Percentiles rank a stretch among this genome's conserved stretches.
Conservation (phyloP, 2,797 vertebrate genomes). For the Urosaurus nigricauda region DNA sequence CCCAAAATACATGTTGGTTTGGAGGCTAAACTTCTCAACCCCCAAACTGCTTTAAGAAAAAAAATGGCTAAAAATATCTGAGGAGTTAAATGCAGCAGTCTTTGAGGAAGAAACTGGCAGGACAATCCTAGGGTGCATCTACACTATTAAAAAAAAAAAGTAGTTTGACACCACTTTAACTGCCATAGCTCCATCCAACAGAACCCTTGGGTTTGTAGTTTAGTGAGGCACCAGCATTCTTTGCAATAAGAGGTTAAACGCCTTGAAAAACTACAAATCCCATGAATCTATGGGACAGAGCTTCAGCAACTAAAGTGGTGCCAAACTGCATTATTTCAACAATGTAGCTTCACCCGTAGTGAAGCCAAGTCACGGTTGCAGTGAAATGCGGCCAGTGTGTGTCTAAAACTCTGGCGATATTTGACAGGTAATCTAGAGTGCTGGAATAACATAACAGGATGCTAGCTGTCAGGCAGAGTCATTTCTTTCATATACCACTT, state of each 20-base stretch:
- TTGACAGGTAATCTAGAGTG: constrained; percentile 19
- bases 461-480: background rate
- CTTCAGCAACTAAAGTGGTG: too few relatives aligned
- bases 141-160: too few relatives aligned
- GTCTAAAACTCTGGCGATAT: background rate
- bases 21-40: too few relatives aligned
- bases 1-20: background rate
- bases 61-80: background rate
- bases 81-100: background rate
- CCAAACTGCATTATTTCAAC: too few relatives aligned
- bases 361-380: background rate
- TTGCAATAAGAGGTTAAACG: too few relatives aligned
- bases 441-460: constrained; percentile 8
- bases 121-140: background rate
- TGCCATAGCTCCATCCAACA: too few relatives aligned
- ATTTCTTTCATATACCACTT: background rate
- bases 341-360: too few relatives aligned
- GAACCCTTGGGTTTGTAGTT: too few relatives aligned
- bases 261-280: too few relatives aligned
- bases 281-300: too few relatives aligned
- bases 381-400: background rate
- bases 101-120: background rate
- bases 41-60: background rate
- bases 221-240: too few relatives aligned
- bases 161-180: too few relatives aligned